phyloP scores from a whole-genome alignment of 37 sponge, comb jelly and placozoan genomes.

The Spongilla lacustris region DNA sequence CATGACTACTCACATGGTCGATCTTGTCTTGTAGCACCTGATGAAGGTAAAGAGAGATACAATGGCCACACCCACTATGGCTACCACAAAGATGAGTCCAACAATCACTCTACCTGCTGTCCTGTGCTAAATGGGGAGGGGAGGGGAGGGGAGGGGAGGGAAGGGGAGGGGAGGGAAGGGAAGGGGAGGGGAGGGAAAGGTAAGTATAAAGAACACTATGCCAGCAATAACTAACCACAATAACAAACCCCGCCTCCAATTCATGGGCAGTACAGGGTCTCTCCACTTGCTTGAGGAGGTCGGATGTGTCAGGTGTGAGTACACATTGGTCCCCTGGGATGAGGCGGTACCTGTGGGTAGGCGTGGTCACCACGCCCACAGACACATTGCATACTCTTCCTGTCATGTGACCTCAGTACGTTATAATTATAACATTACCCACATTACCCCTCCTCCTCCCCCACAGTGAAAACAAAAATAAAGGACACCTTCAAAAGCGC shows the following conservation, averaged over 20 bases:
- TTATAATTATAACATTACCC: not conserved
- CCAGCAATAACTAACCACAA: not conserved
- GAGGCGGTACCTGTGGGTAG: constrained; percentile 32
- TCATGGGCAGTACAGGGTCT: constrained; percentile 42
- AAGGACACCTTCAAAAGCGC: too few relatives aligned
- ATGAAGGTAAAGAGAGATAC: not conserved
- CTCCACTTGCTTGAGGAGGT: constrained; percentile 5
- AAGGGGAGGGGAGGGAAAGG: too few relatives aligned
- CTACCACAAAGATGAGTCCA: not conserved
- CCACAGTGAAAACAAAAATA: too few relatives aligned
- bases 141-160: not conserved
- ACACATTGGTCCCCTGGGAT: constrained; percentile 54
- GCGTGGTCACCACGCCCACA: not conserved
- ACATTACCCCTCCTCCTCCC: too few relatives aligned
- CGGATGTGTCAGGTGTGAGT: not conserved
- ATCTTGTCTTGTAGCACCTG: too few relatives aligned
- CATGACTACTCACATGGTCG: too few relatives aligned
- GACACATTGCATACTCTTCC: too few relatives aligned
- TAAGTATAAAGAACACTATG: too few relatives aligned
- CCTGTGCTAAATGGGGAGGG: not conserved
- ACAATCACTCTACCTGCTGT: not conserved
- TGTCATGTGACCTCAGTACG: too few relatives aligned
- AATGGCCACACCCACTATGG: not conserved
- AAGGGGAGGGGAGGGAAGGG: too few relatives aligned
- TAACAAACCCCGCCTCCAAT: constrained; percentile 7